These are phyloP conservation scores for Liolophura sinensis DNA, from an alignment of 1,140 invertebrate genomes.

Conservation along the genomic window DNA sequence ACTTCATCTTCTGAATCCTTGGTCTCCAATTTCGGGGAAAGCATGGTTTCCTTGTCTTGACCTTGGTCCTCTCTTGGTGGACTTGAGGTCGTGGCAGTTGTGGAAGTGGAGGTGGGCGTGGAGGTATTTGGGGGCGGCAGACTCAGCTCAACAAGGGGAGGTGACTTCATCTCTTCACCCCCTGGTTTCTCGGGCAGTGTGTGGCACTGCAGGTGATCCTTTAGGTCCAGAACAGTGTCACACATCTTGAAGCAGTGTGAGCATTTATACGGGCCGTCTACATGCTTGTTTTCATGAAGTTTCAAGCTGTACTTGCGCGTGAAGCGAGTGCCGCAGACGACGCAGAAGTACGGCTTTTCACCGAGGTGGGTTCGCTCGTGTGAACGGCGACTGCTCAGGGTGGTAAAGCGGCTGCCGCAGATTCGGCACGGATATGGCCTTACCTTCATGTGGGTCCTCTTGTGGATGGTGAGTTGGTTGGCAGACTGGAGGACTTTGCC, in stretches of 20 bases:
- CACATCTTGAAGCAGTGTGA: conserved; percentile 58
- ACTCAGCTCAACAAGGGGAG: too few species aligned
- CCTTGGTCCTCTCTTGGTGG: conserved; percentile 9
- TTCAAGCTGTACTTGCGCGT: conserved; percentile 62
- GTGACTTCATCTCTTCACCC: too few species aligned
- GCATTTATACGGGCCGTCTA: conserved; percentile 62
- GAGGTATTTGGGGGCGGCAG: background rate
- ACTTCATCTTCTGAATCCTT: too few species aligned
- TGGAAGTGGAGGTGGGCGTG: too few species aligned
- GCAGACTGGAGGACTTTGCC: background rate
- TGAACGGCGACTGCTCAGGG: conserved; percentile 31
- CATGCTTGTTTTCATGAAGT: conserved; percentile 61
- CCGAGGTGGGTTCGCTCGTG: conserved; percentile 43
- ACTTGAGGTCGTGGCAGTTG: conserved; percentile 10
- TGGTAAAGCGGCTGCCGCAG: conserved; percentile 42
- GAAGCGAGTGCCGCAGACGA: conserved; percentile 64
- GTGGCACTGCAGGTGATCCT: conserved; percentile 40
- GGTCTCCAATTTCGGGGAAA: too few species aligned
- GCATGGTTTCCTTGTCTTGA: too few species aligned
- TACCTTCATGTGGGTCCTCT: conserved; percentile 42
- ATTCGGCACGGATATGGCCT: conserved; percentile 42
- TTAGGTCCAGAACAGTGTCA: conserved; percentile 30
- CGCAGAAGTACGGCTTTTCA: conserved; percentile 63
- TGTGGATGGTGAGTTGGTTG: conserved; percentile 36
- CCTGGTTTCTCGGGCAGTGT: conserved; percentile 23